Evolutionary conservation across 1,140 invertebrate species (phyloP).

Genomic region (Camponotus pennsylvanicus): DNA sequence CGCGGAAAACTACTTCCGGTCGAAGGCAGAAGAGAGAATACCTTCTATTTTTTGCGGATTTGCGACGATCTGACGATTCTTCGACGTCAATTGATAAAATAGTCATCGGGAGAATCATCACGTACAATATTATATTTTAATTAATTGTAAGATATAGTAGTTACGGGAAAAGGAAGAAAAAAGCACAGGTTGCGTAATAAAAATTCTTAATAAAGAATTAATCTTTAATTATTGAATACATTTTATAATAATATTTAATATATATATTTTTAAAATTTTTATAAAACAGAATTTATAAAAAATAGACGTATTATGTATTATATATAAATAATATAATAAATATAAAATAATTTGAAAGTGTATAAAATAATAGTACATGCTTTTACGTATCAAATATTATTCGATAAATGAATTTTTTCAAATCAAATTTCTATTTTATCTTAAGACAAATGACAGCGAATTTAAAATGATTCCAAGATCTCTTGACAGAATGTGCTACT

Average conservation of each 20-base stretch:
- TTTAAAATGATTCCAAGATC: background rate
- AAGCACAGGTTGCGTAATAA: background rate
- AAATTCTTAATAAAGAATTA: background rate
- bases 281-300: background rate
- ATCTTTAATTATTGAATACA: too few relatives aligned
- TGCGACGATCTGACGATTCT: constrained; percentile 18
- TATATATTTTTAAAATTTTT: too few relatives aligned
- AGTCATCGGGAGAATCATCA: background rate
- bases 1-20: constrained; percentile 50
- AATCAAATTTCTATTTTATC: background rate
- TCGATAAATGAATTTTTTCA: background rate
- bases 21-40: constrained; percentile 9
- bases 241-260: too few relatives aligned
- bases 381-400: background rate
- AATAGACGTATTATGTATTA: background rate
- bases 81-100: constrained; percentile 33
- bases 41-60: constrained; percentile 31
- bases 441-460: background rate
- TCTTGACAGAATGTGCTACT: background rate
- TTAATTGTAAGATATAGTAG: too few relatives aligned
- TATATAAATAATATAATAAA: background rate
- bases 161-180: too few relatives aligned
- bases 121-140: too few relatives aligned
- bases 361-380: background rate
- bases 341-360: background rate